Percentiles rank a stretch among this genome's conserved stretches.
Conservation (phyloP, 2,888 invertebrate genomes). For the Ormyrus pomaceus region DNA sequence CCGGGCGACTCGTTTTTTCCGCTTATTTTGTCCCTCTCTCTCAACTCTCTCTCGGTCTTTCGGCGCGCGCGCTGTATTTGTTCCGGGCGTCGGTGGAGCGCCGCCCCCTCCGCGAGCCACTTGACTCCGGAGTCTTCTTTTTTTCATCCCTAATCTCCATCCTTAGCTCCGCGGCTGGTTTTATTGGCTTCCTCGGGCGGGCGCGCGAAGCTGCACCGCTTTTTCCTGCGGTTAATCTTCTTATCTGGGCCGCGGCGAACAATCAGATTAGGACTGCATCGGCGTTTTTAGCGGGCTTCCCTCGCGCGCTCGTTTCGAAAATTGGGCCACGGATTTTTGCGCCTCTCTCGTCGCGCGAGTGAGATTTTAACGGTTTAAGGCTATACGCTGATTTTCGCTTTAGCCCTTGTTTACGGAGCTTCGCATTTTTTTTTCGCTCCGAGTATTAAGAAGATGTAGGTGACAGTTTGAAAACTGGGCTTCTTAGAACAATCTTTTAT, state of each 20-base stretch:
- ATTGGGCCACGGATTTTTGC: slow-evolving; percentile 37
- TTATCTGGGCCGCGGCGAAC: slow-evolving; percentile 23
- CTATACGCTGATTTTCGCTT: too few relatives aligned
- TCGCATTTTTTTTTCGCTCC: too few relatives aligned
- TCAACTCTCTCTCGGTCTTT: not conserved
- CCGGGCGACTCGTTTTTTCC: slow-evolving; percentile 41
- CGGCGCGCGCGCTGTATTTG: slow-evolving; percentile 36
- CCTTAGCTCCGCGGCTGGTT: not conserved
- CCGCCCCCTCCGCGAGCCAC: slow-evolving; percentile 5
- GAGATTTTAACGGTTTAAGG: too few relatives aligned
- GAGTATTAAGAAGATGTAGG: too few relatives aligned
- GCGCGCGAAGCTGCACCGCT: too few relatives aligned
- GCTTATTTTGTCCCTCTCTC: not conserved
- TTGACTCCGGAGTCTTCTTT: slow-evolving; percentile 20
- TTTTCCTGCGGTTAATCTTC: slow-evolving; percentile 29
- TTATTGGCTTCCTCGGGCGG: not conserved
- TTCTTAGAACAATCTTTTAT: too few relatives aligned
- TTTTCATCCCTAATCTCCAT: not conserved
- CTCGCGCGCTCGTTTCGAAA: slow-evolving; percentile 16
- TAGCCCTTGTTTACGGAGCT: too few relatives aligned
- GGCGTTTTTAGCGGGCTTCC: slow-evolving; percentile 8
- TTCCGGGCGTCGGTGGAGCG: slow-evolving; percentile 45
- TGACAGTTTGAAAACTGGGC: too few relatives aligned
- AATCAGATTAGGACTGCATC: slow-evolving; percentile 22
- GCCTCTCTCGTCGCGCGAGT: not conserved